Percentiles rank a stretch among this genome's conserved stretches.
Conservation (phyloP, 2,888 invertebrate genomes). For the Phyto melanocephala region DNA sequence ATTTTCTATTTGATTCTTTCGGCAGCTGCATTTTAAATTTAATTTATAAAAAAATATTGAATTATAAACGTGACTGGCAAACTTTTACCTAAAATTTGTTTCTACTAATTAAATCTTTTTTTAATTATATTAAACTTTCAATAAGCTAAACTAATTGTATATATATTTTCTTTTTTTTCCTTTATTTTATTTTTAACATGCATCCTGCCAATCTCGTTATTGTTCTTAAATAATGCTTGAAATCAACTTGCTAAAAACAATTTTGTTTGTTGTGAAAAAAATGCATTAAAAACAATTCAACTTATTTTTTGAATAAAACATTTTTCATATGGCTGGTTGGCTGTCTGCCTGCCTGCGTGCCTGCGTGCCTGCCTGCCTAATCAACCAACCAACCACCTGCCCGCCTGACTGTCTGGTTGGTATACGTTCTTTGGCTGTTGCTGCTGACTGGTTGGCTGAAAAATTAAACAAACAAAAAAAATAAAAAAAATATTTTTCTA, state of each 20-base stretch:
- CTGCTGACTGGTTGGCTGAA: slow-evolving; percentile 38
- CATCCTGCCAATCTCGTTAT: slow-evolving; percentile 56
- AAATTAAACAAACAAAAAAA: slow-evolving; percentile 6
- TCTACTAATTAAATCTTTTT: neutral
- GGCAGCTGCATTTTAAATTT: neutral
- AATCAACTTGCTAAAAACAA: slow-evolving; percentile 48
- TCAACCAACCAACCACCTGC: neutral
- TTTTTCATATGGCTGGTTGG: slow-evolving; percentile 25
- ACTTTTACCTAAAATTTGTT: slow-evolving; percentile 8
- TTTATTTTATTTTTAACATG: slow-evolving; percentile 46
- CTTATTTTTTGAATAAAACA: slow-evolving; percentile 28
- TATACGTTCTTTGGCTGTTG: slow-evolving; percentile 33
- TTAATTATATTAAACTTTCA: slow-evolving; percentile 1
- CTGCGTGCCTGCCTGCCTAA: slow-evolving; percentile 3
- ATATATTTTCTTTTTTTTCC: slow-evolving; percentile 31
- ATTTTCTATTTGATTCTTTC: neutral
- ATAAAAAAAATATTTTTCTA: slow-evolving; percentile 33
- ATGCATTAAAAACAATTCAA: neutral
- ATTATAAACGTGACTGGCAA: neutral
- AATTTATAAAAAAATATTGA: neutral
- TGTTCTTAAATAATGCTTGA: slow-evolving; percentile 55
- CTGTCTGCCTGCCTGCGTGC: slow-evolving; percentile 26
- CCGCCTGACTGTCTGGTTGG: slow-evolving; percentile 36
- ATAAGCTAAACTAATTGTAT: slow-evolving; percentile 47
- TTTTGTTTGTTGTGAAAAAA: slow-evolving; percentile 23